A percentile compares a stretch with the other conserved stretches of the same genome.
Conservation (phyloP, 2,888 invertebrate genomes). For the Conus canariensis region DNA sequence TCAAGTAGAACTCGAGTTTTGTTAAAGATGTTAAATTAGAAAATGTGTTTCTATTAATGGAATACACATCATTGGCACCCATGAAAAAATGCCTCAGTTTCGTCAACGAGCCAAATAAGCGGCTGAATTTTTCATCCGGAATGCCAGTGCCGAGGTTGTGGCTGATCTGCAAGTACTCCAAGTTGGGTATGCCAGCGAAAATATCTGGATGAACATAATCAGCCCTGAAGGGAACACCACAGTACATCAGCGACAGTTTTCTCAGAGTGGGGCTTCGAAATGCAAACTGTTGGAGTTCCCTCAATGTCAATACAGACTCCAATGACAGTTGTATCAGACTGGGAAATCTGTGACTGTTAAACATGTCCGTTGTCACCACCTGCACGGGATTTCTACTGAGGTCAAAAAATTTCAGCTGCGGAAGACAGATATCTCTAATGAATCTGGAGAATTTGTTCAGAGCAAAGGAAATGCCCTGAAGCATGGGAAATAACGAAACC, state of each 20-base stretch:
- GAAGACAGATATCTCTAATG: neutral
- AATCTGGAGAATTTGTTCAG: neutral
- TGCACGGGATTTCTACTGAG: neutral
- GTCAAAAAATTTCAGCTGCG: neutral
- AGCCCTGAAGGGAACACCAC: neutral
- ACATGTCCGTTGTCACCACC: neutral
- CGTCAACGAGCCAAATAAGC: neutral
- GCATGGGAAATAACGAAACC: neutral
- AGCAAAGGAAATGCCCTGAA: neutral
- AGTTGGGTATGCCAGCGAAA: neutral
- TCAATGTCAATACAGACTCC: neutral
- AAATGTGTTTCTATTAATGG: neutral
- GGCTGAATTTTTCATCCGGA: neutral
- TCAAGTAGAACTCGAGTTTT: constrained; percentile 28
- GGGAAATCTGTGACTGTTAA: neutral
- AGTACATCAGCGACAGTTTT: neutral
- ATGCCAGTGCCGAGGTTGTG: neutral
- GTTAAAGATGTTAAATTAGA: neutral
- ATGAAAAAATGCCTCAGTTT: neutral
- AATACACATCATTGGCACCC: neutral
- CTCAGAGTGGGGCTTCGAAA: neutral
- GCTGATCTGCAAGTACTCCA: neutral
- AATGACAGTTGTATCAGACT: neutral
- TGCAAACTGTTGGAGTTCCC: neutral
- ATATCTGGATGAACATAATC: neutral